These are phyloP conservation scores for Megaceryle alcyon DNA, from an alignment of 2,797 vertebrate genomes.

Conservation along the genomic window DNA sequence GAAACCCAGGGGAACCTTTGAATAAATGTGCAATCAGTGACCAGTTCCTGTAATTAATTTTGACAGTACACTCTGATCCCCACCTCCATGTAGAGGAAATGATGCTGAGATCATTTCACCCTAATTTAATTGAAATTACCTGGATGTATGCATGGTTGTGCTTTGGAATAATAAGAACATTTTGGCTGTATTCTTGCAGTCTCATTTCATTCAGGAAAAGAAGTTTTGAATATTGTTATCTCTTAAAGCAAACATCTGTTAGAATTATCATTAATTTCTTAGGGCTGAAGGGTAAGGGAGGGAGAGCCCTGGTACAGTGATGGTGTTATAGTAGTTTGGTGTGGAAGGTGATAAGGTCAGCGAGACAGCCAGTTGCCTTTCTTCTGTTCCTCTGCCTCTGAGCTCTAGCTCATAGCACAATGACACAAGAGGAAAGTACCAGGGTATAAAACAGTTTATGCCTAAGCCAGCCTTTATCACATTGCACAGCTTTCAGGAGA, in stretches of 20 bases:
- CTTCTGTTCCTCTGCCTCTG: neutral
- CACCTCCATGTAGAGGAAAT: neutral
- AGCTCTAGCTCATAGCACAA: neutral
- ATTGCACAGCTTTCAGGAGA: neutral
- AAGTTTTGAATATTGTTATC: neutral
- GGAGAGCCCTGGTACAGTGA: neutral
- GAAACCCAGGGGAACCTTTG: neutral
- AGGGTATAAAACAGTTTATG: neutral
- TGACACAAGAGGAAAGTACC: neutral
- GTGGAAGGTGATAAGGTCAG: neutral
- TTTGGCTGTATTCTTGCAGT: neutral
- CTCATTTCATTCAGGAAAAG: neutral
- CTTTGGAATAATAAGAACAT: neutral
- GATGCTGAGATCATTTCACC: neutral
- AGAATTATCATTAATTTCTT: neutral
- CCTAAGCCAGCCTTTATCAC: neutral
- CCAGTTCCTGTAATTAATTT: neutral
- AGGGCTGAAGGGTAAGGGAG: neutral
- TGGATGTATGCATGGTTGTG: neutral
- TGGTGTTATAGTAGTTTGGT: neutral
- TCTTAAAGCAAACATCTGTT: neutral
- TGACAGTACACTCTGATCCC: neutral
- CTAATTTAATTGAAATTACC: constrained; percentile 12
- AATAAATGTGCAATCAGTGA: neutral
- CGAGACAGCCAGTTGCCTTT: neutral